Percentiles rank a stretch among this genome's conserved stretches.
Conservation (phyloP, 2,113 vertebrate genomes). For the Phaethon lepturus region DNA sequence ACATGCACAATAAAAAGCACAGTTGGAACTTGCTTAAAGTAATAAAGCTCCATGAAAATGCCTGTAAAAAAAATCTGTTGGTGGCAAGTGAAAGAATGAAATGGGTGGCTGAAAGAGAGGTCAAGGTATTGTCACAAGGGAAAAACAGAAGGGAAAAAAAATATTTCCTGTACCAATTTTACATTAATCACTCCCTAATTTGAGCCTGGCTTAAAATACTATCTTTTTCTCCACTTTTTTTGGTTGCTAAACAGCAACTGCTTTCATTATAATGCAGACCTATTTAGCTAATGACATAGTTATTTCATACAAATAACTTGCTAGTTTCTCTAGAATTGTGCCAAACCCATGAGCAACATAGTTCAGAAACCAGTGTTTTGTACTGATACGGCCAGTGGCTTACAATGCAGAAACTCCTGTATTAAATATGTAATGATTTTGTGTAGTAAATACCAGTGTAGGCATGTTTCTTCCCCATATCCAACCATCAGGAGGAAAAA, state of each 20-base stretch:
- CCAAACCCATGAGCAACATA: neutral
- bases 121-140: neutral
- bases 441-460: neutral
- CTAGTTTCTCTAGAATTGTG: neutral
- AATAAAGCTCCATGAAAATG: neutral
- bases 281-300: conserved; percentile 4
- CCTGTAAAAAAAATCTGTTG: neutral
- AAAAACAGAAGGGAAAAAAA: neutral
- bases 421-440: neutral
- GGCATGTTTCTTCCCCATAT: neutral
- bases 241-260: conserved; percentile 19
- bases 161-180: neutral
- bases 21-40: neutral
- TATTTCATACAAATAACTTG: neutral
- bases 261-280: neutral
- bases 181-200: neutral
- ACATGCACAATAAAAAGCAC: rapidly evolving
- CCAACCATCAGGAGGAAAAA: neutral
- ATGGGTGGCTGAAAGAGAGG: neutral
- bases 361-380: neutral
- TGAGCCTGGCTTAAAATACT: neutral
- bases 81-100: neutral
- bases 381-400: neutral
- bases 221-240: rapidly evolving
- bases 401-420: neutral